These are phyloP conservation scores for Drosophila histrio DNA, from an alignment of 2,888 invertebrate genomes.

Conservation along the genomic window DNA sequence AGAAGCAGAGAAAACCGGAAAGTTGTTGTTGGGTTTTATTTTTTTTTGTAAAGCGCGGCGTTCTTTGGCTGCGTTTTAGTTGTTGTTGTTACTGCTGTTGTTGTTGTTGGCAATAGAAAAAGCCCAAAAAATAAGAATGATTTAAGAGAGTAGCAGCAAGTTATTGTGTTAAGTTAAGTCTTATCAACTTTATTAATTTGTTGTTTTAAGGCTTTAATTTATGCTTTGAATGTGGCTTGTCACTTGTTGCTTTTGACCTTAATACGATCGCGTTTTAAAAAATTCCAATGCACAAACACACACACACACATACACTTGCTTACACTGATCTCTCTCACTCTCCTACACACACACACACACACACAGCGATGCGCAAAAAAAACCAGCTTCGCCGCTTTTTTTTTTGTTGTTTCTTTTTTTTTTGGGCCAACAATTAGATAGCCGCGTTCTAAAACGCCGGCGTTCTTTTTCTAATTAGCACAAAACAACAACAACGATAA, in stretches of 20 bases:
- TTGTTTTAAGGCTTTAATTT: constrained; percentile 47
- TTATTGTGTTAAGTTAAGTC: constrained; percentile 4
- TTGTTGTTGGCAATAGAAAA: constrained; percentile 35
- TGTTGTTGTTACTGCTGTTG: constrained; percentile 15
- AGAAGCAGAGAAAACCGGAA: constrained; percentile 70
- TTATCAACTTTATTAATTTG: constrained; percentile 21
- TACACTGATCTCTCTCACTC: constrained; percentile 16
- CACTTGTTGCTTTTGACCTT: constrained; percentile 75
- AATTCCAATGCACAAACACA: constrained; percentile 68
- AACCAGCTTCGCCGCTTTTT: constrained; percentile 63
- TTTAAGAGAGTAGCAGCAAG: constrained; percentile 27
- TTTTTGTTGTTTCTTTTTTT: constrained; percentile 55
- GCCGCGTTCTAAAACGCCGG: constrained; percentile 58
- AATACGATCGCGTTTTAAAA: constrained; percentile 63
- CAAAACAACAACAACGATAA: constrained; percentile 36
- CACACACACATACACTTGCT: constrained; percentile 31
- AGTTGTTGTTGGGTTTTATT: constrained; percentile 49
- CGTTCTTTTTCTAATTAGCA: constrained; percentile 62
- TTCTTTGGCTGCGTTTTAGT: constrained; percentile 38
- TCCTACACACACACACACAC: constrained; percentile 24
- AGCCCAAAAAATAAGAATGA: constrained; percentile 22
- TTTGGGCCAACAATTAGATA: constrained; percentile 63
- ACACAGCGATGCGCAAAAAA: constrained; percentile 55
- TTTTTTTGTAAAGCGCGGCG: constrained; percentile 40
- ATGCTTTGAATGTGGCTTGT: constrained; percentile 60